Percentiles rank a stretch among this genome's conserved stretches.
These are phyloP conservation scores for Drosophila tanythrix DNA, from an alignment of 2,888 invertebrate genomes.

Conservation along the genomic window DNA sequence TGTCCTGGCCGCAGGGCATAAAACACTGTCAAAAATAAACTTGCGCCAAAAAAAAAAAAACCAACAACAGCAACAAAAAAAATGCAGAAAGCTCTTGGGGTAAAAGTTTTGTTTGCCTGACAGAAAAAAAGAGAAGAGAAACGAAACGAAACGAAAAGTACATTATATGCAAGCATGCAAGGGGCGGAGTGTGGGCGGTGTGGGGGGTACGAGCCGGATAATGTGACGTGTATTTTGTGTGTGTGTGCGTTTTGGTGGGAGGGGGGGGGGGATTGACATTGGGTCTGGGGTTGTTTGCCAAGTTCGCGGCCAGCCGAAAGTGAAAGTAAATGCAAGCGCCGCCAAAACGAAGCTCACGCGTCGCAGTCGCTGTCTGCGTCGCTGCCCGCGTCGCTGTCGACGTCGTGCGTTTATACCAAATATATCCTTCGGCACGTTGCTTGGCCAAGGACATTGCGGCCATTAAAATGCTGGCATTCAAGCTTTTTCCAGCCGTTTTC, in stretches of 20 bases:
- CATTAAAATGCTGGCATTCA: conserved; percentile 81
- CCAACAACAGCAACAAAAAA: conserved; percentile 33
- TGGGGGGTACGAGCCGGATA: background rate
- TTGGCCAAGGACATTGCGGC: conserved; percentile 84
- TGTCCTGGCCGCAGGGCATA: conserved; percentile 72
- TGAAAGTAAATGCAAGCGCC: conserved; percentile 76
- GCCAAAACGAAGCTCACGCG: conserved; percentile 51
- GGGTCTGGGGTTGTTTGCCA: conserved; percentile 65
- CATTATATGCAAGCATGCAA: conserved; percentile 77
- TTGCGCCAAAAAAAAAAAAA: conserved; percentile 46
- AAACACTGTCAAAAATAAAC: conserved; percentile 78
- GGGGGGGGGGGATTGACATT: conserved; percentile 1
- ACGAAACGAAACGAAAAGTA: conserved; percentile 50
- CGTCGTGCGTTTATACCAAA: conserved; percentile 53
- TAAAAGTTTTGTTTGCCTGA: conserved; percentile 64
- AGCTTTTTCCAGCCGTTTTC: conserved; percentile 58
- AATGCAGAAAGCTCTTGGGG: conserved; percentile 80
- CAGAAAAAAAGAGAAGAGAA: conserved; percentile 3
- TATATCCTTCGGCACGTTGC: conserved; percentile 82
- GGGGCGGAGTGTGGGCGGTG: background rate
- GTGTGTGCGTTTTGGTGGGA: background rate
- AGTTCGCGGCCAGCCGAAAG: conserved; percentile 68
- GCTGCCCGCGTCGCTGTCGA: conserved; percentile 37
- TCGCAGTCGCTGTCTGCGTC: conserved; percentile 27
- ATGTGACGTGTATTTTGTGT: conserved; percentile 10